These are phyloP conservation scores for Oryzias celebensis DNA, from an alignment of 2,113 vertebrate genomes.

Conservation along the genomic window DNA sequence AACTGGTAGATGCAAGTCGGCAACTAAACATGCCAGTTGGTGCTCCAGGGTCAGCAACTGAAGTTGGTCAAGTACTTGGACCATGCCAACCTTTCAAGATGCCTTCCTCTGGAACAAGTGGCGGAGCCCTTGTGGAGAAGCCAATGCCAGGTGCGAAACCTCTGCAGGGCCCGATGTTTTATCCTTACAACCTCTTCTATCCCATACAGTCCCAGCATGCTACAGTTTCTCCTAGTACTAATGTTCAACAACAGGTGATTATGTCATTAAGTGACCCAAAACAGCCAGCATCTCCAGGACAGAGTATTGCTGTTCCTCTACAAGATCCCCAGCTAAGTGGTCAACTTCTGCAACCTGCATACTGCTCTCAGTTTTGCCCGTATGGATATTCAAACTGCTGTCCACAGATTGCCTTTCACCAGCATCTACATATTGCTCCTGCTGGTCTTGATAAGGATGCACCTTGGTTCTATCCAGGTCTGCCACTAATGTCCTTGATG, in stretches of 20 bases:
- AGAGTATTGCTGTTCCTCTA: neutral
- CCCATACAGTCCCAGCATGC: constrained; percentile 8
- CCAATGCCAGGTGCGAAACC: neutral
- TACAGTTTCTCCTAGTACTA: neutral
- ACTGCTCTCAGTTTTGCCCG: constrained; percentile 46
- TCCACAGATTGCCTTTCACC: constrained; percentile 59
- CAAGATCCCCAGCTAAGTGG: constrained; percentile 1
- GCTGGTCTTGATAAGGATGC: neutral
- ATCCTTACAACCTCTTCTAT: neutral
- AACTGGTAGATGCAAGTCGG: neutral
- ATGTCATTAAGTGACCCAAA: neutral
- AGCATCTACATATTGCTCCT: constrained; percentile 58
- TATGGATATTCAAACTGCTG: constrained; percentile 55
- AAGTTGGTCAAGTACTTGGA: neutral
- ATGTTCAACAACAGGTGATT: neutral
- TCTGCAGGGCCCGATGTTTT: neutral
- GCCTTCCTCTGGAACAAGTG: neutral
- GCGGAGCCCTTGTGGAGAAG: neutral
- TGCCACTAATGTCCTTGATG: neutral
- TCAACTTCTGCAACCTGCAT: neutral
- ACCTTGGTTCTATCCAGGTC: neutral
- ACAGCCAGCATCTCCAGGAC: neutral
- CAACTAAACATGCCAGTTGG: neutral
- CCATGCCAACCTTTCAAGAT: neutral
- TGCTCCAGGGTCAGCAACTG: neutral